Evolutionary conservation across 1,140 invertebrate species (phyloP).

Genomic region (Drosophila pachea): DNA sequence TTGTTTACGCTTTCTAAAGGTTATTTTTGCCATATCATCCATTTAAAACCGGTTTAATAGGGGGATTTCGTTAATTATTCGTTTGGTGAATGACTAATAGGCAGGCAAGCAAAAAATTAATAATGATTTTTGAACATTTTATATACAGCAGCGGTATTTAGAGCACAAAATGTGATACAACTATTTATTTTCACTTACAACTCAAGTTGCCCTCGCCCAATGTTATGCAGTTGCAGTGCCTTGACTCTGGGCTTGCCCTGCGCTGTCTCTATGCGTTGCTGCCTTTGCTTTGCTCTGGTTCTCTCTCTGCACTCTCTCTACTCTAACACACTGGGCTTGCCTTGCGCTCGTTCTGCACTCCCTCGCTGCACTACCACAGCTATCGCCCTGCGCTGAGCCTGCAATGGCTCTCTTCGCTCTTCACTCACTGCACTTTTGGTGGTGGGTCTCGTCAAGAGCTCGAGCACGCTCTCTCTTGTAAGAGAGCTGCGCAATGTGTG

Average conservation of each 20-base stretch:
- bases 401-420: too few species aligned
- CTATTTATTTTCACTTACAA: not conserved
- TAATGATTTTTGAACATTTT: too few species aligned
- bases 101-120: too few species aligned
- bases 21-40: not conserved
- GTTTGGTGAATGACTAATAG: not conserved
- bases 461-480: not conserved
- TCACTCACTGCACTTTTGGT: too few species aligned
- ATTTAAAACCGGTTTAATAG: not conserved
- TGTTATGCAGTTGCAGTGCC: not conserved
- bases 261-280: constrained; percentile 13
- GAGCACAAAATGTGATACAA: not conserved
- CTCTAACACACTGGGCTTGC: too few species aligned
- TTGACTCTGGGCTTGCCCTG: constrained; percentile 12
- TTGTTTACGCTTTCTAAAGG: not conserved
- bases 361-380: too few species aligned
- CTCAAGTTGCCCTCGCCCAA: not conserved
- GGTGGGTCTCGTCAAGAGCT: constrained; percentile 30
- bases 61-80: not conserved
- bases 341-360: too few species aligned
- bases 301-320: not conserved
- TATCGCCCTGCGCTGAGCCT: too few species aligned
- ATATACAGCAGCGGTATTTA: too few species aligned
- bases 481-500: constrained; percentile 11
- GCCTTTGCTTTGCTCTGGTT: constrained; percentile 10